A percentile compares a stretch with the other conserved stretches of the same genome.
Conservation (phyloP, 2,113 vertebrate genomes). For the Xenus cinereus region DNA sequence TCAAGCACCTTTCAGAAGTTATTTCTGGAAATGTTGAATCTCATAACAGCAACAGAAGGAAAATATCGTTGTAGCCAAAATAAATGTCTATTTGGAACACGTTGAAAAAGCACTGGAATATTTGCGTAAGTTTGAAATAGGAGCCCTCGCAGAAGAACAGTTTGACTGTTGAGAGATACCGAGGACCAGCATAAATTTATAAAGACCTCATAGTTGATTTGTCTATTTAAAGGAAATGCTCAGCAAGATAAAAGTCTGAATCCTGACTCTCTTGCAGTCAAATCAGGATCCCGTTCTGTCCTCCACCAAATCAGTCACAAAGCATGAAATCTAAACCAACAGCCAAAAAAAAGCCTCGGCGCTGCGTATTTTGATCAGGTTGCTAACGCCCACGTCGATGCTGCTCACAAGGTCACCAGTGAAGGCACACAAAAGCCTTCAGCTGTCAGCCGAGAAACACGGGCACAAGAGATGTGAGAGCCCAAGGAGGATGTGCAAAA, state of each 20-base stretch:
- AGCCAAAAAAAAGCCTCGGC: not conserved
- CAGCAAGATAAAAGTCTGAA: not conserved
- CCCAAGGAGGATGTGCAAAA: not conserved
- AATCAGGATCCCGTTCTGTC: not conserved
- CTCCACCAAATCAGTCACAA: not conserved
- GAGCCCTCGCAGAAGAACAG: not conserved
- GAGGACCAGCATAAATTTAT: not conserved
- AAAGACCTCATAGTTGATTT: not conserved
- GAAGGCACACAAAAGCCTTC: not conserved
- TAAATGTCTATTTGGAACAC: slow-evolving; percentile 72
- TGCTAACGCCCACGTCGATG: not conserved
- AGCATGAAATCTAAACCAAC: slow-evolving; percentile 8
- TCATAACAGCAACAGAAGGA: slow-evolving; percentile 73
- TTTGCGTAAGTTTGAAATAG: slow-evolving; percentile 61
- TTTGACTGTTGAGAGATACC: not conserved
- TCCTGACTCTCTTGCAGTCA: not conserved
- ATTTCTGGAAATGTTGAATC: slow-evolving; percentile 79
- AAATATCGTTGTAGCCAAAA: slow-evolving; percentile 73
- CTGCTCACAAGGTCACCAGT: not conserved
- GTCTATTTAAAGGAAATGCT: not conserved
- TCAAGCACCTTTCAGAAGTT: slow-evolving; percentile 71
- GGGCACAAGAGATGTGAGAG: not conserved
- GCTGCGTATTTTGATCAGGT: not conserved
- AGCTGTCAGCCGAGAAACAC: not conserved
- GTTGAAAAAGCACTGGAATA: slow-evolving; percentile 44